Base-by-base conservation (phyloP, 2,888 invertebrate genomes). In the Zeuzera pyrina region DNA sequence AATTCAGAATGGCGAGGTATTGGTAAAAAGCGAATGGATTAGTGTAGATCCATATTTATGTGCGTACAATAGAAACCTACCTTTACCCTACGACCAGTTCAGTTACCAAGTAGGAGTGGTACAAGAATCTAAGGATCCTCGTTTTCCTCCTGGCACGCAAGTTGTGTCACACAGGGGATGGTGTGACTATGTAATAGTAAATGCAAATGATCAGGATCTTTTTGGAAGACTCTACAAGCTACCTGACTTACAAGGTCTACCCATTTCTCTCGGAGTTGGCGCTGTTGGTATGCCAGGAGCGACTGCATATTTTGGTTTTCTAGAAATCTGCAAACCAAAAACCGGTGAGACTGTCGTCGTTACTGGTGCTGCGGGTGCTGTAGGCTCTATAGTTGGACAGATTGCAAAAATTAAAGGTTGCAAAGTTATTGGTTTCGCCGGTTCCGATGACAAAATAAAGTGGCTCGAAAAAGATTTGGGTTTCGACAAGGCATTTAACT, bases 341-440 rank as follows among this genome's bases (percentile, higher is more conserved):
- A 46, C 77, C 1, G 91, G 90, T 1, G 90, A 92, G 52, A 89
- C 88, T 0, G 85, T 92, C 0, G 87, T 91, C 0, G 87, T 92
- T 2, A 87, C 87, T 2, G 87, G 88, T 0, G 92, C 91, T 2
- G 91, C 90, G 1, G 92, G 92, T 2, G 91, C 91, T 2, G 91
- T 92, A 1, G 92, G 92, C 2, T 88, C 86, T 33, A 55, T 88
- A 8, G 92, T 90, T 0, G 92, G 91, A 2, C 92, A 92, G 66
- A 89, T 93, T 29, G 92, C 88, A 0, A 91, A 91, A 63, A 85
- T 91, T 13, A 88, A 88, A 66, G 89, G 87, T 41, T 72, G 68
- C 43, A 63, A 39, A 42, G 74, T 91, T 0, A 88, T 93, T 41
- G 92, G 91, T 0, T 88, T 90, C 48, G 87, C 90, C 8, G 92